Evolutionary conservation across 2,888 invertebrate genomes (phyloP).

Genomic region (Eledona agricola): DNA sequence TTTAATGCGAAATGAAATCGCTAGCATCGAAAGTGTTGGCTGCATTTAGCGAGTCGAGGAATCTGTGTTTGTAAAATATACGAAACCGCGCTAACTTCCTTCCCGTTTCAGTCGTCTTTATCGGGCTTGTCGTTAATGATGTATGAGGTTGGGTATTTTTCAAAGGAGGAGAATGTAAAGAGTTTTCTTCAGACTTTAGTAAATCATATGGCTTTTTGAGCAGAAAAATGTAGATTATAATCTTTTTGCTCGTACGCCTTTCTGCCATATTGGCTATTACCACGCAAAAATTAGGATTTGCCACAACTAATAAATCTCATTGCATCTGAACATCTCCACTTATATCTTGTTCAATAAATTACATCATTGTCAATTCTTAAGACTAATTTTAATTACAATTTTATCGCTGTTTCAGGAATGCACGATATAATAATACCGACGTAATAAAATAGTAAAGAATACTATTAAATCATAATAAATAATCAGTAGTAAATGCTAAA

Average conservation of each 20-base stretch:
- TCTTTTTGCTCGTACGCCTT: constrained; percentile 33
- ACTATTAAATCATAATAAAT: too few species aligned
- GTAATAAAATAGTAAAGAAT: too few species aligned
- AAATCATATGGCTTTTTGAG: constrained; percentile 48
- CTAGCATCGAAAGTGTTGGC: constrained; percentile 25
- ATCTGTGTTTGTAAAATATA: constrained; percentile 36
- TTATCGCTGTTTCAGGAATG: too few species aligned
- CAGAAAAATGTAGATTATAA: constrained; percentile 47
- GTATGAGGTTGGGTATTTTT: constrained; percentile 49
- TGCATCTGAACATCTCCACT: too few species aligned
- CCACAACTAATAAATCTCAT: too few species aligned
- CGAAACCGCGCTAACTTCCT: constrained; percentile 42
- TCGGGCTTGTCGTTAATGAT: constrained; percentile 48
- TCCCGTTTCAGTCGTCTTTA: constrained; percentile 41
- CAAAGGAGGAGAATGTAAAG: constrained; percentile 47
- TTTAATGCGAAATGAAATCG: constrained; percentile 18
- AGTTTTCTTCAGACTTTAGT: constrained; percentile 44
- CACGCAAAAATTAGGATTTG: too few species aligned
- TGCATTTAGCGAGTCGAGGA: constrained; percentile 25
- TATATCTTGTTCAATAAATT: too few species aligned
- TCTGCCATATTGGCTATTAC: constrained; percentile 31
- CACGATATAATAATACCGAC: too few species aligned
- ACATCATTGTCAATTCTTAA: too few species aligned
- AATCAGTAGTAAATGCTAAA: too few species aligned
- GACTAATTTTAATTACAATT: too few species aligned